Conservation (phyloP, 2,113 vertebrate species). For the Seriola dumerili region DNA sequence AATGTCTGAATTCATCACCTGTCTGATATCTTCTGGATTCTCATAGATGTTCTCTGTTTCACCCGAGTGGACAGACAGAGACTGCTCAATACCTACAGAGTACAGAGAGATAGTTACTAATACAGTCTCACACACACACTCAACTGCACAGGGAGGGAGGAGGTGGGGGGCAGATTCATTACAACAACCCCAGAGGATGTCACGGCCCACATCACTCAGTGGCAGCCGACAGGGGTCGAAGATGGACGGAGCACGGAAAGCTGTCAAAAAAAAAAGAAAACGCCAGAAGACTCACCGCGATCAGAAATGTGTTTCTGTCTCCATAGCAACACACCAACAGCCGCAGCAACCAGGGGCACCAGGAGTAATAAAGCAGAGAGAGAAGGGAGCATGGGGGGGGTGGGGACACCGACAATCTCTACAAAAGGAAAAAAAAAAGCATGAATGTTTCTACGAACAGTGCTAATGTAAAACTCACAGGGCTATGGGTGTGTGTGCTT, state of each 20-base stretch:
- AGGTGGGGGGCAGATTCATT: slow-evolving; percentile 68
- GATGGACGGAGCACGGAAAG: slow-evolving; percentile 67
- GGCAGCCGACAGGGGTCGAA: slow-evolving; percentile 66
- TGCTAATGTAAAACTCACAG: slow-evolving; percentile 45
- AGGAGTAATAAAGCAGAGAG: slow-evolving; percentile 84
- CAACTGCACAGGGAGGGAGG: slow-evolving; percentile 14
- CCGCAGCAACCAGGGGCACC: slow-evolving; percentile 81
- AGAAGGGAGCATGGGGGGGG: slow-evolving; percentile 62
- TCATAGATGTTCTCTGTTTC: slow-evolving; percentile 86
- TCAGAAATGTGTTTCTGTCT: slow-evolving; percentile 82
- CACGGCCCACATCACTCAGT: slow-evolving; percentile 71
- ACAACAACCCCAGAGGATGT: slow-evolving; percentile 74
- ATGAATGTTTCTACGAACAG: slow-evolving; percentile 41
- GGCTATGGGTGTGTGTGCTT: slow-evolving; percentile 1
- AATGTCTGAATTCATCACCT: slow-evolving; percentile 77
- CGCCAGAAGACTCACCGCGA: slow-evolving; percentile 80
- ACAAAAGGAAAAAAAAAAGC: slow-evolving; percentile 49
- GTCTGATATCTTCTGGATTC: slow-evolving; percentile 84
- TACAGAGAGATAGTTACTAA: slow-evolving; percentile 44
- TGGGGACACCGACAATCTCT: slow-evolving; percentile 50
- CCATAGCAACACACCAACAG: slow-evolving; percentile 86
- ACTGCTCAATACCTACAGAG: slow-evolving; percentile 78
- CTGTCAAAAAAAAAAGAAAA: slow-evolving; percentile 69
- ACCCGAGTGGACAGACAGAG: slow-evolving; percentile 77
- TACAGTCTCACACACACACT: slow-evolving; percentile 13